phyloP scores from a whole-genome alignment of 2,888 invertebrate genomes.

The Patella depressa region DNA sequence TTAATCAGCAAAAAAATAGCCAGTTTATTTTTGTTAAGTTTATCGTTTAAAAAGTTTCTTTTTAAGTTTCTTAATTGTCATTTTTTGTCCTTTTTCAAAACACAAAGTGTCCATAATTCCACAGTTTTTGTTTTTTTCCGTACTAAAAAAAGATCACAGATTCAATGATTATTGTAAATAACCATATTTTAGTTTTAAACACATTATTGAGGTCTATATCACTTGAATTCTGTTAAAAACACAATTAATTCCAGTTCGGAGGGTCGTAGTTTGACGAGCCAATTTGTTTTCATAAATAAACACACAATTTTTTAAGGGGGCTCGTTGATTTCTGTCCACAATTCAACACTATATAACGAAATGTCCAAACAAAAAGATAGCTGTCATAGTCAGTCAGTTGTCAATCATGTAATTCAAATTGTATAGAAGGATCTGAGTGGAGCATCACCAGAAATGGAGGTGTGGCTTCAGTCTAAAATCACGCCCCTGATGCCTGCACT shows the following conservation, averaged over 20 bases:
- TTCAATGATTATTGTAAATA: not conserved
- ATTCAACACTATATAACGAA: too few species aligned
- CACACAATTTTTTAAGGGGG: not conserved
- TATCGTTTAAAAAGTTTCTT: conserved; percentile 1
- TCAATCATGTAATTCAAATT: too few species aligned
- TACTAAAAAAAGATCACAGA: conserved; percentile 1
- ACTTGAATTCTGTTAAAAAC: conserved; percentile 4
- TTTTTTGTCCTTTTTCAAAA: conserved; percentile 10
- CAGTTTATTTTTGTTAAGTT: not conserved
- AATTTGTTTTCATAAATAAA: not conserved
- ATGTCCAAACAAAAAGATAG: too few species aligned
- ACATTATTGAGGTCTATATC: conserved; percentile 1
- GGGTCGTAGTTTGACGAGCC: not conserved
- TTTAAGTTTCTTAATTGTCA: not conserved
- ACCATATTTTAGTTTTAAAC: not conserved
- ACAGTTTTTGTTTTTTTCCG: not conserved
- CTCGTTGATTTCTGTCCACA: too few species aligned
- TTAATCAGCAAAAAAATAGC: not conserved
- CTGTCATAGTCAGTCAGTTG: too few species aligned
- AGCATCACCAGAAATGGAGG: too few species aligned
- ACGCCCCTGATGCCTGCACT: too few species aligned
- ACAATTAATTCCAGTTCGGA: not conserved
- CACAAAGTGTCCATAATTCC: conserved; percentile 4
- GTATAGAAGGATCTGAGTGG: too few species aligned
- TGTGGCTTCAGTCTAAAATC: too few species aligned